These are phyloP conservation scores for Silurus lanzhouensis DNA, from an alignment of 2,797 vertebrate species.

Conservation along the genomic window DNA sequence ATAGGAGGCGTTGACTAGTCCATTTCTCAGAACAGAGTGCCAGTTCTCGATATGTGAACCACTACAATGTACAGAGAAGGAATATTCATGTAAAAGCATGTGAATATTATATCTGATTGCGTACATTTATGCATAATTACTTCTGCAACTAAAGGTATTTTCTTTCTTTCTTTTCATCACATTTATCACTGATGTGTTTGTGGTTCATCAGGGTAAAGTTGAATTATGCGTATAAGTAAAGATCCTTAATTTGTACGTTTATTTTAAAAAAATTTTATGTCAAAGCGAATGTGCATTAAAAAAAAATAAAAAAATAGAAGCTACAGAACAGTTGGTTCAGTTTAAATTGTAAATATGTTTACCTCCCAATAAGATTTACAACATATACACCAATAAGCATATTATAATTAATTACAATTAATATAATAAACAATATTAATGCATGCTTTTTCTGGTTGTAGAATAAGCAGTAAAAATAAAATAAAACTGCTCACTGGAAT, in stretches of 20 bases:
- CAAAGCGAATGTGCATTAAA: background rate
- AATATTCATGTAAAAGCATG: background rate
- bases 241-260: too few species aligned
- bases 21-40: slow-evolving; percentile 99
- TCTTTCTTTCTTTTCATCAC: background rate
- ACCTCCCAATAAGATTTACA: too few species aligned
- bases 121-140: background rate
- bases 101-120: background rate
- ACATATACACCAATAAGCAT: too few species aligned
- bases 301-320: background rate
- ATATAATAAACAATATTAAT: background rate
- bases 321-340: background rate
- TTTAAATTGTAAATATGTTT: background rate
- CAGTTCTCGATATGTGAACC: slow-evolving; percentile 99
- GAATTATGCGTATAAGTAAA: too few species aligned
- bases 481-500: slow-evolving; percentile 89
- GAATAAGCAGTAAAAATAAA: background rate
- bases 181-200: background rate
- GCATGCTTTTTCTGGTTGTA: background rate
- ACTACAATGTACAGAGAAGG: slow-evolving; percentile 77
- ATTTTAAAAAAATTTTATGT: too few species aligned
- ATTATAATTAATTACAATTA: too few species aligned
- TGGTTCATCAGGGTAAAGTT: background rate
- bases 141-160: background rate
- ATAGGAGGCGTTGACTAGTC: slow-evolving; percentile 98